Evolutionary conservation across 2,888 invertebrate genomes (phyloP).

Genomic region (Melanophora roralis): DNA sequence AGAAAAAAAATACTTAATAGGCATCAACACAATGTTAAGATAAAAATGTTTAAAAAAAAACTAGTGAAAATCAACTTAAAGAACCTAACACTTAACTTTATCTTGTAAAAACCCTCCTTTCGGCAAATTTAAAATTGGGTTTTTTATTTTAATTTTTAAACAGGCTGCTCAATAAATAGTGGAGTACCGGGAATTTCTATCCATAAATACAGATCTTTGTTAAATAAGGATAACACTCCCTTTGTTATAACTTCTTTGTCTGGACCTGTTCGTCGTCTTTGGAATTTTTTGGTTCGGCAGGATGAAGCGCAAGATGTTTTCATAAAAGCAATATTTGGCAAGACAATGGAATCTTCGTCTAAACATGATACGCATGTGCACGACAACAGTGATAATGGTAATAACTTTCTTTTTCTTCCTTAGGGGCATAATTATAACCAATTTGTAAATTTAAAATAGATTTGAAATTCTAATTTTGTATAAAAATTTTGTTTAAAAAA

Average conservation of each 20-base stretch:
- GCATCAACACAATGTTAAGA: no score
- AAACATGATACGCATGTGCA: constrained; percentile 16
- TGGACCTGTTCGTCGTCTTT: constrained; percentile 88
- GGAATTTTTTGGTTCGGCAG: constrained; percentile 95
- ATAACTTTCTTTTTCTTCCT: neutral
- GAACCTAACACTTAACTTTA: no score
- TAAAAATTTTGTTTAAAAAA: no score
- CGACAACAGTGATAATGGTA: constrained; percentile 52
- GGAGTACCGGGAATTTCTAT: constrained; percentile 87
- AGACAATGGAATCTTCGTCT: constrained; percentile 50
- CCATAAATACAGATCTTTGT: constrained; percentile 93
- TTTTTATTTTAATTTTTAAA: neutral
- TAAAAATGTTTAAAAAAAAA: no score
- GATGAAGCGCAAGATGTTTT: constrained; percentile 96
- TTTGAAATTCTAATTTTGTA: no score
- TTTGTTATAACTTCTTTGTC: constrained; percentile 87
- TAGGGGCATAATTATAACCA: no score
- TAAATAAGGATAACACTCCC: constrained; percentile 96
- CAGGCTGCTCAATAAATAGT: constrained; percentile 90
- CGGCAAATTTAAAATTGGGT: neutral
- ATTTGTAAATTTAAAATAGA: no score
- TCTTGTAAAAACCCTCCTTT: no score
- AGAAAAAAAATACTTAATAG: no score
- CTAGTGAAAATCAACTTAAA: no score
- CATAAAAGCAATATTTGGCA: constrained; percentile 95